Conservation (phyloP, 2,797 vertebrate genomes). For the Phalanger gymnotis region DNA sequence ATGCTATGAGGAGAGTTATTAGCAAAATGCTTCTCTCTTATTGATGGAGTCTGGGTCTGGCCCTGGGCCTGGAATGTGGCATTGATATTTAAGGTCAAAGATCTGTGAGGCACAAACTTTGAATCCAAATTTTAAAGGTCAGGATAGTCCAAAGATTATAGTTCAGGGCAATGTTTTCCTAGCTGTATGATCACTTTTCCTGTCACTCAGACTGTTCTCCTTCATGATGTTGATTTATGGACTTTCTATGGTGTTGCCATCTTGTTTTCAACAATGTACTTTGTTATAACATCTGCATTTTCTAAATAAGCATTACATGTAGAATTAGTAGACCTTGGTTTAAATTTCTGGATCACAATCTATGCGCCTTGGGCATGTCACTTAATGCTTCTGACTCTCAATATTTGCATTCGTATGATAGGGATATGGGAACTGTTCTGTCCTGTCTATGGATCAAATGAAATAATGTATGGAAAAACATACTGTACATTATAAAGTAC, state of each 20-base stretch:
- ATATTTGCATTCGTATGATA: not conserved
- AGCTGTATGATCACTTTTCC: not conserved
- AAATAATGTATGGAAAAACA: not conserved
- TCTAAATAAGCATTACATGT: not conserved
- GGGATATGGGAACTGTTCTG: not conserved
- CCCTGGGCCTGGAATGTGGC: not conserved
- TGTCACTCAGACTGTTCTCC: not conserved
- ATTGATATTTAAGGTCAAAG: not conserved
- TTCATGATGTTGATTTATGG: not conserved
- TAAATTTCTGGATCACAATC: not conserved
- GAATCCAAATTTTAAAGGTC: not conserved
- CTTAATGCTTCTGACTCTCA: not conserved
- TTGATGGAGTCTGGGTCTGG: too few relatives aligned
- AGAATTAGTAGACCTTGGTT: not conserved
- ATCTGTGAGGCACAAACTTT: not conserved
- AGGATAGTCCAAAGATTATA: not conserved
- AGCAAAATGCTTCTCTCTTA: not conserved
- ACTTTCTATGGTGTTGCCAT: not conserved
- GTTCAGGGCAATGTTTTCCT: not conserved
- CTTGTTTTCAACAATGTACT: not conserved
- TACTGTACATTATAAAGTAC: not conserved
- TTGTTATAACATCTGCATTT: not conserved
- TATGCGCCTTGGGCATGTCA: not conserved
- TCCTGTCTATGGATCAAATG: too few relatives aligned
- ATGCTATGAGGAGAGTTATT: not conserved